A percentile compares a stretch with the other conserved stretches of the same genome.
Conservation (phyloP, 2,113 vertebrate genomes). For the Baryphthengus martii region DNA sequence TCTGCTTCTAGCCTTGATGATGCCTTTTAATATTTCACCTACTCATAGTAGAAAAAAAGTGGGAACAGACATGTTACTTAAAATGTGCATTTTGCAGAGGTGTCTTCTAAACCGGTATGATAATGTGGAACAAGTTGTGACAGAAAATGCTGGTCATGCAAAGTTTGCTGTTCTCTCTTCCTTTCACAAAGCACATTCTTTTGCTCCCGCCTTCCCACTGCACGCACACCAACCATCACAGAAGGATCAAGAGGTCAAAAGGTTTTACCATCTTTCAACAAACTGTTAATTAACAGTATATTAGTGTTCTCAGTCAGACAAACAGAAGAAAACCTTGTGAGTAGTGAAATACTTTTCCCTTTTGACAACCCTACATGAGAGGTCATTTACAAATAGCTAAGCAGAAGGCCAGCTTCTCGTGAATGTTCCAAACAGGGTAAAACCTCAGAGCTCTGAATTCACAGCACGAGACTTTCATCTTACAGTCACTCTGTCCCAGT, state of each 20-base stretch:
- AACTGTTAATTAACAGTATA: not conserved
- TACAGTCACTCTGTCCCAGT: not conserved
- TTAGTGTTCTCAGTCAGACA: not conserved
- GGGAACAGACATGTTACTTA: not conserved
- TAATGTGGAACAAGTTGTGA: fast-evolving
- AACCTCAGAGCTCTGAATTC: not conserved
- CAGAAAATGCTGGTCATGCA: not conserved
- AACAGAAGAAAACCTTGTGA: not conserved
- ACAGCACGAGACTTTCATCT: not conserved
- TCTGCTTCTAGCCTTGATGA: not conserved
- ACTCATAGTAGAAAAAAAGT: not conserved
- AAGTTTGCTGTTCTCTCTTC: not conserved
- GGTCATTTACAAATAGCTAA: not conserved
- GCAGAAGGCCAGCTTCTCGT: not conserved
- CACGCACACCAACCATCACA: not conserved
- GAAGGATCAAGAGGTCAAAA: not conserved
- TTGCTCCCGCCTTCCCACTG: not conserved
- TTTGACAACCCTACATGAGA: not conserved
- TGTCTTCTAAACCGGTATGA: not conserved
- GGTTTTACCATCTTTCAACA: not conserved
- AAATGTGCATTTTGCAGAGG: not conserved
- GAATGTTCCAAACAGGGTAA: not conserved
- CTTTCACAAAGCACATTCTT: not conserved
- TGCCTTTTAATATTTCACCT: not conserved
- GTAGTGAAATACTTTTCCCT: not conserved